Evolutionary conservation across 2,888 invertebrate genomes (phyloP).

Genomic region (Aspidiotus rigidus): DNA sequence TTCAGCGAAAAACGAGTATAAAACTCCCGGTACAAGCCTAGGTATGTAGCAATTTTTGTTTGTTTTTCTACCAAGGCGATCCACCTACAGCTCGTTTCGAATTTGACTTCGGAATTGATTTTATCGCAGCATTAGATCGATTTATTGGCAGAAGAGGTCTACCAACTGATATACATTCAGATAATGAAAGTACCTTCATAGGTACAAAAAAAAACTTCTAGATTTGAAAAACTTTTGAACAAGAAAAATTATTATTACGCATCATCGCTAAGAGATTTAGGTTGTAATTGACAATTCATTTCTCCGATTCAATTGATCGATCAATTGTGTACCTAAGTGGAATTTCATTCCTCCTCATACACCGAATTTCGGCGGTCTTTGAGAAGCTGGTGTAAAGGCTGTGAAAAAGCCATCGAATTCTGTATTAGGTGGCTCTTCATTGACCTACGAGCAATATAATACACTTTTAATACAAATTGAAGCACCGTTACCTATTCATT

Average conservation of each 20-base stretch:
- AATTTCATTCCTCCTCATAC: constrained; percentile 1
- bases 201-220: background rate
- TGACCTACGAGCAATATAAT: constrained; percentile 31
- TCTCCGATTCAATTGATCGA: background rate
- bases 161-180: constrained; percentile 1
- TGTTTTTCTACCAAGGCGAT: constrained; percentile 14
- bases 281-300: constrained; percentile 2
- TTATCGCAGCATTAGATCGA: constrained; percentile 7
- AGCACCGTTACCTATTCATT: background rate
- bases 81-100: constrained; percentile 10
- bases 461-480: background rate
- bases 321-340: background rate
- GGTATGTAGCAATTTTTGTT: constrained; percentile 13
- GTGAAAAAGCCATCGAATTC: background rate
- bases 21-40: background rate
- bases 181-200: constrained; percentile 9
- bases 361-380: constrained; percentile 14
- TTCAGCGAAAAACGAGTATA: background rate
- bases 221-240: background rate
- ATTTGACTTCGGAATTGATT: constrained; percentile 5
- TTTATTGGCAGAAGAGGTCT: constrained; percentile 7
- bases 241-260: background rate
- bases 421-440: constrained; percentile 37
- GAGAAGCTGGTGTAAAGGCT: constrained; percentile 21
- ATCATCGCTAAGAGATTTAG: background rate